Base-by-base conservation (phyloP, 92 coral and sea anemone genomes). In the Diadumene lineata region DNA sequence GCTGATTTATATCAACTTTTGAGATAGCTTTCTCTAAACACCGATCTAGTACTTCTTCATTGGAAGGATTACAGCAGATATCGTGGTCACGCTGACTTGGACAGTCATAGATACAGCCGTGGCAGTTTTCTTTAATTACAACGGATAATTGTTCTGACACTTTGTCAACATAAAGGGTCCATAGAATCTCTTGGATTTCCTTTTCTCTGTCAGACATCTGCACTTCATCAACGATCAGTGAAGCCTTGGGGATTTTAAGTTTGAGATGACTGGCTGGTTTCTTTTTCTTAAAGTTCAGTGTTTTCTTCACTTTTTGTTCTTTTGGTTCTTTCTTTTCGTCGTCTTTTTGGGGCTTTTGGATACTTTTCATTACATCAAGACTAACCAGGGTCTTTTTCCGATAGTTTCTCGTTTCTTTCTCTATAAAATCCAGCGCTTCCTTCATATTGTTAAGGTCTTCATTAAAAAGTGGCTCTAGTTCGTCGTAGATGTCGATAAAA, bases 21-120 rank as follows among this genome's bases (percentile, higher is more conserved):
- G 30, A 21, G 1, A 21, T 43, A 17, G 73, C 73, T 6, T 24
- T 21, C 3, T 34, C 22, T 22, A 67, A 43, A 67, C 1, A 67
- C 56, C 1, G 1, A 7, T 67, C 56, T 2, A 67, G 3, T 1
- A n/a, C 16, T 22, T 43, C 56, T 1, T 3, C 26, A 67, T 67
- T 34, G 28, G 73, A 24, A 25, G 73, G 34, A 7, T 43, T 43
- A 9, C 31, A 1, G 24, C 73, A 67, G 16, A 24, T 25, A 27
- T 67, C 73, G 43, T 67, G 73, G 21, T 67, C 73, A 9, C 56
- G 13, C 18, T 67, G 73, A 27, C 73, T 67, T 13, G 56, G 56
- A 17, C 33, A 29, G 56, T 34, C 56, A 19, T 43, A 34, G 6
- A 1, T 27, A 67, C 73, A 67, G 8, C 73, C 73, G 43, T 34